Evolutionary conservation across 1,140 invertebrate genomes (phyloP).

Genomic region (Macrotrachela quadricornifera): DNA sequence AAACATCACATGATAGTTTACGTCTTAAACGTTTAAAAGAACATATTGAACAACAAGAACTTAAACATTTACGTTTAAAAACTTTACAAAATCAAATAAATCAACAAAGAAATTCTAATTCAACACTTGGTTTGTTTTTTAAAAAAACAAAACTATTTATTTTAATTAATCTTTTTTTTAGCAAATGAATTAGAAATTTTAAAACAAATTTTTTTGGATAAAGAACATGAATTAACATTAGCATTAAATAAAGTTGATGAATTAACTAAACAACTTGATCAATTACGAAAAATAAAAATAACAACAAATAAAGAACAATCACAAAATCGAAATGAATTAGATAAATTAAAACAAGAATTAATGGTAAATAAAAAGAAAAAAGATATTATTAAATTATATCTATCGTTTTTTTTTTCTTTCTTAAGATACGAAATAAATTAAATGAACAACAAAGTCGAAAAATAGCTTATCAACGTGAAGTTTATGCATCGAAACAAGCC

Average conservation of each 20-base stretch:
- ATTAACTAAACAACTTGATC: conserved; percentile 71
- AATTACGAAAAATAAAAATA: conserved; percentile 40
- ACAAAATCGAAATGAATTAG: conserved; percentile 56
- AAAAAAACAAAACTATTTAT: too few species aligned
- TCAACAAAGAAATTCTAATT: too few species aligned
- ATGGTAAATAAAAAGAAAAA: conserved; percentile 44
- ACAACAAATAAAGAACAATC: conserved; percentile 19
- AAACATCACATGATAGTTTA: too few species aligned
- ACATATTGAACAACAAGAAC: too few species aligned
- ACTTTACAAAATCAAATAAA: too few species aligned
- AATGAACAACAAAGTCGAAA: conserved; percentile 76
- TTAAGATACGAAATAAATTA: conserved; percentile 76
- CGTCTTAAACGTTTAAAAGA: too few species aligned
- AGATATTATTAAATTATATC: neutral
- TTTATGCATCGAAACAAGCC: conserved; percentile 57
- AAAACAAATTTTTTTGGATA: conserved; percentile 79
- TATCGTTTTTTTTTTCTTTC: conserved; percentile 10
- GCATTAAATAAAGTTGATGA: conserved; percentile 85
- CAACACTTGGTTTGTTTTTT: too few species aligned
- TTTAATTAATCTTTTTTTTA: too few species aligned
- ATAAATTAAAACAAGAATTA: conserved; percentile 60
- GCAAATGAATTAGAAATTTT: conserved; percentile 65
- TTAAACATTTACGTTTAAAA: too few species aligned
- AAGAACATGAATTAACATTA: conserved; percentile 79
- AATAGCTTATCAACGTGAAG: conserved; percentile 59